A percentile compares a stretch with the other conserved stretches of the same genome.
phyloP scores from a whole-genome alignment of 2,888 invertebrate species.

The Tetrapedia diversipes region DNA sequence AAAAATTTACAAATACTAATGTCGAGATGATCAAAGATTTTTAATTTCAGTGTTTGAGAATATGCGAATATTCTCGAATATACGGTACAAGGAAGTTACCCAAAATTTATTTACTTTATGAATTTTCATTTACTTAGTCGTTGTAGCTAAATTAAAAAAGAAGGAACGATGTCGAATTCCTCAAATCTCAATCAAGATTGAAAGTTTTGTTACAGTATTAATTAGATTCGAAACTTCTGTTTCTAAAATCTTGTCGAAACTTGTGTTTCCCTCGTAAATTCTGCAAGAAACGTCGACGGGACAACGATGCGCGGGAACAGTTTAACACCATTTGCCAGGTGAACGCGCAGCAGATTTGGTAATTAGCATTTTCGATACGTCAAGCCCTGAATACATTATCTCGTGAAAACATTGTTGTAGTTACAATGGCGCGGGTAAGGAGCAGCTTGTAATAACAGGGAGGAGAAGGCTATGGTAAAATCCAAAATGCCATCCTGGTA shows the following conservation, averaged over 20 bases:
- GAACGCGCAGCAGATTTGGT: slow-evolving; percentile 25
- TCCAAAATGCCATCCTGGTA: slow-evolving; percentile 77
- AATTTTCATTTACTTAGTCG: no score
- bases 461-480: slow-evolving; percentile 66
- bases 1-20: no score
- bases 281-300: background rate
- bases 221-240: background rate
- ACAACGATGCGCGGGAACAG: background rate
- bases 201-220: no score
- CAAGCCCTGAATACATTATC: slow-evolving; percentile 39
- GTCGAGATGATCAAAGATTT: no score
- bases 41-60: no score
- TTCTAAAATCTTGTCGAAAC: background rate
- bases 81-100: no score
- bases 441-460: slow-evolving; percentile 47
- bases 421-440: slow-evolving; percentile 51
- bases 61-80: no score
- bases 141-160: no score
- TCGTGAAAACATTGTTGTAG: slow-evolving; percentile 53
- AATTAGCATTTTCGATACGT: slow-evolving; percentile 53
- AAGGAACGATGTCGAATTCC: no score
- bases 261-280: background rate
- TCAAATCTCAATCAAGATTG: no score
- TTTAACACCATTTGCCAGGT: slow-evolving; percentile 2
- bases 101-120: no score